Conservation (phyloP, 2,888 invertebrate genomes). For the Orthonychiurus folsomi region DNA sequence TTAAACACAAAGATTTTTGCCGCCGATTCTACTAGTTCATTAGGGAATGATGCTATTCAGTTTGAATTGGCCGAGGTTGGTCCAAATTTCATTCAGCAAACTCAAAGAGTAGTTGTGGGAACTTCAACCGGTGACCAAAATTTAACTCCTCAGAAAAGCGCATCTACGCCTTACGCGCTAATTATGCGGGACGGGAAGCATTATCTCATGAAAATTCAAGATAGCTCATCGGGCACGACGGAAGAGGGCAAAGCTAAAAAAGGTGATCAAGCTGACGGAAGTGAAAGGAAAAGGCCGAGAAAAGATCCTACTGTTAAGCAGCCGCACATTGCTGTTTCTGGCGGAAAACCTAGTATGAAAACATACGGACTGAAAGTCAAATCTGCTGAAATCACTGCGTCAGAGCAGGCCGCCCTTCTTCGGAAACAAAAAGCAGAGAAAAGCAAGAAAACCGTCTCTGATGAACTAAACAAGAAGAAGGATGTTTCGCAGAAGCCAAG, state of each 20-base stretch:
- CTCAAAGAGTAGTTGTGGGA: background rate
- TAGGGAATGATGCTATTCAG: background rate
- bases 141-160: background rate
- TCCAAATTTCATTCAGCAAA: background rate
- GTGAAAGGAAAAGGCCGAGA: background rate
- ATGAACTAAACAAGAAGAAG: conserved; percentile 33
- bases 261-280: background rate
- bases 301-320: conserved; percentile 21
- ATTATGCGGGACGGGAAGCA: background rate
- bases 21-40: background rate
- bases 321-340: conserved; percentile 43
- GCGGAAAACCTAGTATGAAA: conserved; percentile 16
- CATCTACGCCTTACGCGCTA: background rate
- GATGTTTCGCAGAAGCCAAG: conserved; percentile 33
- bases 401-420: conserved; percentile 1
- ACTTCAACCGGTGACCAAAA: background rate
- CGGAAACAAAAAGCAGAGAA: background rate
- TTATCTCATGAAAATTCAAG: background rate
- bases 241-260: background rate
- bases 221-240: background rate
- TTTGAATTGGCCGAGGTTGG: background rate
- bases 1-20: background rate
- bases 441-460: background rate
- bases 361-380: conserved; percentile 18
- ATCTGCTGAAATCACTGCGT: conserved; percentile 12